phyloP scores from a whole-genome alignment of 2,888 invertebrate species.

The Eupsilia transversa region DNA sequence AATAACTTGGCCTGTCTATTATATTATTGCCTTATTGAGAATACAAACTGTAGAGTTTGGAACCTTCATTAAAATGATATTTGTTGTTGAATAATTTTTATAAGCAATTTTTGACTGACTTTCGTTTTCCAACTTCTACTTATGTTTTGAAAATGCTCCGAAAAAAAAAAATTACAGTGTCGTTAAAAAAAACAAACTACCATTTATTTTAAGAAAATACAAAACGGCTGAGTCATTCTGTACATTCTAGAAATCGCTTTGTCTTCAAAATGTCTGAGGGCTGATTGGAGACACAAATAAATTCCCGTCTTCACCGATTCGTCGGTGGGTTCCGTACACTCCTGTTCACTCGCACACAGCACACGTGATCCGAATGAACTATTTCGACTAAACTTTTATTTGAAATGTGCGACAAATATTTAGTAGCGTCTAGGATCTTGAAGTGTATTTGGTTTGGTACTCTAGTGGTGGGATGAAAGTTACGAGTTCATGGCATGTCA shows the following conservation, averaged over 20 bases:
- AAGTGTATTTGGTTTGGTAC: constrained; percentile 25
- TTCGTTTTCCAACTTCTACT: background rate
- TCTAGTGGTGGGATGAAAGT: constrained; percentile 3
- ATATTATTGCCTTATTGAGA: constrained; percentile 29
- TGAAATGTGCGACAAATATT: constrained; percentile 65
- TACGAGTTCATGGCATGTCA: background rate
- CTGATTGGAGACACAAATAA: constrained; percentile 88
- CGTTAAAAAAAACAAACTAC: background rate
- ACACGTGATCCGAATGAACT: constrained; percentile 74
- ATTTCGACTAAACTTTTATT: constrained; percentile 62
- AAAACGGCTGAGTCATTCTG: constrained; percentile 62
- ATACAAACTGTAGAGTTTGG: constrained; percentile 11
- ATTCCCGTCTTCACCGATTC: constrained; percentile 75
- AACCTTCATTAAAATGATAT: background rate
- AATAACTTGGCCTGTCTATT: constrained; percentile 48
- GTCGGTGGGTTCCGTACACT: constrained; percentile 62
- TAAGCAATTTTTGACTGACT: background rate
- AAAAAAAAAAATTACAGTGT: background rate
- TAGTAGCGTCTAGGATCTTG: constrained; percentile 53
- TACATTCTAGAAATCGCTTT: constrained; percentile 79
- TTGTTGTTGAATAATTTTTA: background rate
- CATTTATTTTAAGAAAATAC: constrained; percentile 43
- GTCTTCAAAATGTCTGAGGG: constrained; percentile 77
- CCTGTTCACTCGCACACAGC: constrained; percentile 64
- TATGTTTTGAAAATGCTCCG: background rate